A percentile compares a stretch with the other conserved stretches of the same genome.
phyloP scores from a whole-genome alignment of 2,797 vertebrate genomes.

The Todus mexicanus region DNA sequence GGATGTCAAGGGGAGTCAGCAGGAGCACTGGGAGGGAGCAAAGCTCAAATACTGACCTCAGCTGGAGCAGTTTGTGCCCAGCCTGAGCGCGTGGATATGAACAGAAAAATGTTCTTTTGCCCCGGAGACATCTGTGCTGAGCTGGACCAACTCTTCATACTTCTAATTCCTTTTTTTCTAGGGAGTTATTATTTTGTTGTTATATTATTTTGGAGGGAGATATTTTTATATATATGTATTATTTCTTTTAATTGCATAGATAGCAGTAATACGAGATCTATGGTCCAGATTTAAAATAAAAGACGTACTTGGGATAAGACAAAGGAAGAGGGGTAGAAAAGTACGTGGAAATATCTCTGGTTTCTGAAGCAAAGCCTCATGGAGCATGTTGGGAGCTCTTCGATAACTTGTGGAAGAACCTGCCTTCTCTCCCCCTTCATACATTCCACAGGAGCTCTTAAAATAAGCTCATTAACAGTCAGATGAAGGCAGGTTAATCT shows the following conservation, averaged over 20 bases:
- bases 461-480: constrained; percentile 42
- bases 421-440: background rate
- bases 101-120: background rate
- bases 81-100: rapidly evolving
- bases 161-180: background rate
- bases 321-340: background rate
- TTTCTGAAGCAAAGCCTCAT: background rate
- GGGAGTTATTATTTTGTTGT: too few species aligned
- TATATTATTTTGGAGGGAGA: too few species aligned
- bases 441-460: background rate
- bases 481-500: constrained; percentile 28
- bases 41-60: background rate
- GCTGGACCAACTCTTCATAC: background rate
- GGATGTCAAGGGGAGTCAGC: too few species aligned
- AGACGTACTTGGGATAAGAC: background rate
- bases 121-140: background rate
- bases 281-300: background rate
- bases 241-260: background rate
- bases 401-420: background rate
- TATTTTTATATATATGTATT: too few species aligned
- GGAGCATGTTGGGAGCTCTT: background rate
- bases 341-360: background rate
- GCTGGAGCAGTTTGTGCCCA: background rate
- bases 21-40: too few species aligned
- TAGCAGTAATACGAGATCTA: background rate